Evolutionary conservation across 2,888 invertebrate genomes (phyloP).

Genomic region (Entomobrya multifasciata): DNA sequence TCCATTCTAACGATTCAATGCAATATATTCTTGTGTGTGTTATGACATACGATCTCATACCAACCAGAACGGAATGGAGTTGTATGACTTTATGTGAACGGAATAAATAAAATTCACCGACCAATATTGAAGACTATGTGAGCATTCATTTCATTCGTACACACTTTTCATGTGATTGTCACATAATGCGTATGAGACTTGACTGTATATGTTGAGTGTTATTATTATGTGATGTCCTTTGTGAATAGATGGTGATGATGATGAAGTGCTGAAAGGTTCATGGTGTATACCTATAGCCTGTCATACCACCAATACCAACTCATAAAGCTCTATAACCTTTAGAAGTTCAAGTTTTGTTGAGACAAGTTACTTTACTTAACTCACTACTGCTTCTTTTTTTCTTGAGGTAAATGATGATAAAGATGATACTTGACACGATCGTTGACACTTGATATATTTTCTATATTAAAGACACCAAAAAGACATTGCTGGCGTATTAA

Average conservation of each 20-base stretch:
- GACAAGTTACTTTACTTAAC: slow-evolving; percentile 53
- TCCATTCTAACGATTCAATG: too few relatives aligned
- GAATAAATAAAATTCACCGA: slow-evolving; percentile 1
- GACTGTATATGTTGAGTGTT: neutral
- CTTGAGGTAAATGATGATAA: slow-evolving; percentile 61
- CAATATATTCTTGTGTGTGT: neutral
- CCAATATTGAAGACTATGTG: neutral
- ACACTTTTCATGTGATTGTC: slow-evolving; percentile 39
- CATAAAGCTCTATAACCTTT: neutral
- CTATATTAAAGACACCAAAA: too few relatives aligned
- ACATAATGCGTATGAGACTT: slow-evolving; percentile 35
- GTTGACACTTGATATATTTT: slow-evolving; percentile 67
- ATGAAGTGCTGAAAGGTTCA: slow-evolving; percentile 56
- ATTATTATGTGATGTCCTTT: slow-evolving; percentile 23
- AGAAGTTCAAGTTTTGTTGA: neutral
- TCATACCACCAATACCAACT: neutral
- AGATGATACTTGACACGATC: slow-evolving; percentile 72
- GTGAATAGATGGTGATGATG: slow-evolving; percentile 45
- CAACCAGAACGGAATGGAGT: neutral
- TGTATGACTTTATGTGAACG: neutral
- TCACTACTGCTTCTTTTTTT: slow-evolving; percentile 13
- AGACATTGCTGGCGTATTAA: neutral
- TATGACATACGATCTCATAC: too few relatives aligned
- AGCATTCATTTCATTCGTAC: too few relatives aligned
- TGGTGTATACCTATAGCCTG: neutral